Evolutionary conservation across 2,797 vertebrate species (phyloP).

Genomic region (Carduelis carduelis): DNA sequence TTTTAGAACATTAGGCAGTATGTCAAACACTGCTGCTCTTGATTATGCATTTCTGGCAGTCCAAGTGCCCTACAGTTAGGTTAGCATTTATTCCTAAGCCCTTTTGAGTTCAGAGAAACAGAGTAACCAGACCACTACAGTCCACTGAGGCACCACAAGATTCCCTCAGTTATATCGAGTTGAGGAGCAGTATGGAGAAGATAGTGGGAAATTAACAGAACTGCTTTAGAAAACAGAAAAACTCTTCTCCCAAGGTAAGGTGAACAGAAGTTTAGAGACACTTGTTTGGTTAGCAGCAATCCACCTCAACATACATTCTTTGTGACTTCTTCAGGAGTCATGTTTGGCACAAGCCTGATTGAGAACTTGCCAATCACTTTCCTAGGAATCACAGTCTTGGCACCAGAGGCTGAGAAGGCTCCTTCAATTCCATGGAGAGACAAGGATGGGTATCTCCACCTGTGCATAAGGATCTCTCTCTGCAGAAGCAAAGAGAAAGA

Average conservation of each 20-base stretch:
- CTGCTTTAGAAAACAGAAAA: neutral
- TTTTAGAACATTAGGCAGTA: neutral
- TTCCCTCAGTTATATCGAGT: rapidly evolving
- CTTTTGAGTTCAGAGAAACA: neutral
- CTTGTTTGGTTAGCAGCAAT: neutral
- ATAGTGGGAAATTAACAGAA: neutral
- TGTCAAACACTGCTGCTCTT: neutral
- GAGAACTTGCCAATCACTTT: constrained; percentile 98
- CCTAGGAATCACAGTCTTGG: constrained; percentile 94
- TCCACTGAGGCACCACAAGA: neutral
- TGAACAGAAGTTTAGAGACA: neutral
- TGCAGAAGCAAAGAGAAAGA: constrained; percentile 48
- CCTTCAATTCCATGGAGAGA: constrained; percentile 97
- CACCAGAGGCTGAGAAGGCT: constrained; percentile 88
- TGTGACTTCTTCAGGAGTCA: constrained; percentile 88
- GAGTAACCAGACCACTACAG: neutral
- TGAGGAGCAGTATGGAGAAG: neutral
- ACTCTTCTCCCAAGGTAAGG: neutral
- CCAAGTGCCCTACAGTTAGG: neutral
- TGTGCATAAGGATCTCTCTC: constrained; percentile 92
- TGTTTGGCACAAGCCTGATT: constrained; percentile 92
- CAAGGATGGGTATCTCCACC: constrained; percentile 93
- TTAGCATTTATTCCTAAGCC: neutral
- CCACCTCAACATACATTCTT: constrained; percentile 78
- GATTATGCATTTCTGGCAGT: neutral